Evolutionary conservation across 2,113 vertebrate genomes (phyloP), one percentile per base, ranked within the genome.

Genomic region (Sprattus sprattus): DNA sequence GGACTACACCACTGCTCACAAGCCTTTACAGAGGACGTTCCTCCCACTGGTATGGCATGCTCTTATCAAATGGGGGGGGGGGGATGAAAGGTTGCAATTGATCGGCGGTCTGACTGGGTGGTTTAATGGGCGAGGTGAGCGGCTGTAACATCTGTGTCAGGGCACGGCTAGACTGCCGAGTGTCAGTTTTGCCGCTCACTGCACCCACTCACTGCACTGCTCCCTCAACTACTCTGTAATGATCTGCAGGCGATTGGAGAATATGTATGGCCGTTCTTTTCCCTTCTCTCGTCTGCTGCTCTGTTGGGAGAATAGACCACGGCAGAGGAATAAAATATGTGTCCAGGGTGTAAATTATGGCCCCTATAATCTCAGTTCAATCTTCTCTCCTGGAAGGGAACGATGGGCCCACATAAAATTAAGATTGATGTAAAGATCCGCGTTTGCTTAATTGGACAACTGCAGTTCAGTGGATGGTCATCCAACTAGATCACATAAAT

Each of bases 381-480:
- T 78, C 71, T 78, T 39, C 71, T 78, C 32, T 39, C 71, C 71
- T 39, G 71, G 71, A 78, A 32, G 44, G 44, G 71, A 3, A 39
- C 15, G 71, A 78, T 32, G 44, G 11, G 32, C 71, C 25, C 28
- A 4, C 32, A 78, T 78, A 78, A 78, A 78, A 78, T 78, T 32
- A 15, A 78, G 71, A 78, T 16, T 78, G 71, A 78, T 78, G 71
- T 78, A 32, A 32, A 78, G 71, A 78, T 16, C 71, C 25, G n/a
- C 64, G 28, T 28, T 1, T 25, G 71, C 28, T 32, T 78, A 39
- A 78, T 78, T 78, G 71, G 71, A 78, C 71, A 78, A 39, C 71
- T 16, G 32, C 71, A 78, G 71, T 78, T 78, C 71, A 78, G 71
- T 78, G 32, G 32, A 78, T 78, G 71, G 71, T 78, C 71, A 78